A percentile compares a stretch with the other conserved stretches of the same genome.
Conservation (phyloP, 2,888 invertebrate species). For the Amblyjoppa fuscipennis region DNA sequence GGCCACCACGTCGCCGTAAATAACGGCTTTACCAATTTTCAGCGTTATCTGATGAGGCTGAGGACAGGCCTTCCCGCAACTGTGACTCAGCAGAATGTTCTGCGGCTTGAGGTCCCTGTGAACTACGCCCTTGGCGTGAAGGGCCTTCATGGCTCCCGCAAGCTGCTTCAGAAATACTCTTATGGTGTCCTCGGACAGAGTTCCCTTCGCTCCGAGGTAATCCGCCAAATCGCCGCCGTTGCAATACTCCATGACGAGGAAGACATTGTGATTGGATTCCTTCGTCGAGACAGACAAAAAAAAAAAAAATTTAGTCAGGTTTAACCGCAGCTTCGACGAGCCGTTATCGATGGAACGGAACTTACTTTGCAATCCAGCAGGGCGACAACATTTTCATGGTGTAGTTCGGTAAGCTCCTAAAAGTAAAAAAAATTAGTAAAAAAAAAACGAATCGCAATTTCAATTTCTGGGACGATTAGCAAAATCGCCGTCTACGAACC, state of each 20-base stretch:
- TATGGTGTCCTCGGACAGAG: conserved; percentile 98
- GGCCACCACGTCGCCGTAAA: neutral
- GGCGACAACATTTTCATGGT: conserved; percentile 99
- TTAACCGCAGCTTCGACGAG: neutral
- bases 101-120: conserved; percentile 99
- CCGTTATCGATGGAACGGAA: conserved; percentile 21
- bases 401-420: conserved; percentile 97
- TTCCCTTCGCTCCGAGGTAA: conserved; percentile 97
- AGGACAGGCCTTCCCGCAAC: conserved; percentile 88
- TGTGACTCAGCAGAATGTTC: conserved; percentile 98
- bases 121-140: conserved; percentile 98
- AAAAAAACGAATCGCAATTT: neutral
- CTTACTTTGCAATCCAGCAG: conserved; percentile 97
- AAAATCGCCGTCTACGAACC: conserved; percentile 84
- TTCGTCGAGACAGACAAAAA: conserved; percentile 77
- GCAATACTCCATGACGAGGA: conserved; percentile 99
- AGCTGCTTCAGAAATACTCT: conserved; percentile 97
- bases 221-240: conserved; percentile 99
- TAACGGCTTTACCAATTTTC: conserved; percentile 92
- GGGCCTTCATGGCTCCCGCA: conserved; percentile 98
- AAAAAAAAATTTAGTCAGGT: neutral
- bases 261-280: conserved; percentile 97
- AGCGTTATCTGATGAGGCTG: conserved; percentile 95
- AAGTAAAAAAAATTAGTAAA: conserved; percentile 73
- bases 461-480: neutral